phyloP scores from a whole-genome alignment of 2,888 invertebrate genomes.

The Eristalis pertinax region DNA sequence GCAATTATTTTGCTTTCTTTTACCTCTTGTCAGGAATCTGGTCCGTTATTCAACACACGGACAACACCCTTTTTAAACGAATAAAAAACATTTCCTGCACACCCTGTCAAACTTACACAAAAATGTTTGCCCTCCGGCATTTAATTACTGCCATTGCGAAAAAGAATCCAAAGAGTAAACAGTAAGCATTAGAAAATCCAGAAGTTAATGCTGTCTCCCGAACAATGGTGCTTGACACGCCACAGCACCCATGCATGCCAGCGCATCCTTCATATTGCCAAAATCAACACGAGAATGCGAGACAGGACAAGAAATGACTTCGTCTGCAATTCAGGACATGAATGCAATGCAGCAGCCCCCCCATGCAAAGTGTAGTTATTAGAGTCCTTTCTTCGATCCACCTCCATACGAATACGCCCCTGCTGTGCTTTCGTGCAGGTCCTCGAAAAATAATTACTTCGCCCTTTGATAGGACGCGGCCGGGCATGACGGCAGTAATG shows the following conservation, averaged over 20 bases:
- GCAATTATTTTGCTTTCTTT: no score
- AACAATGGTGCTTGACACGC: conserved; percentile 35
- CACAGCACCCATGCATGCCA: conserved; percentile 21
- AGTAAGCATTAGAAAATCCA: conserved; percentile 4
- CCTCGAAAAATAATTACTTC: conserved; percentile 66
- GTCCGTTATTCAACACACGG: no score
- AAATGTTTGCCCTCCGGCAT: conserved; percentile 18
- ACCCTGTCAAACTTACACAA: background rate
- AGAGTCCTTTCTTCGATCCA: conserved; percentile 30
- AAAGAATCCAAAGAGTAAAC: background rate
- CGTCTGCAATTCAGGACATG: conserved; percentile 47
- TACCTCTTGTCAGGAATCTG: no score
- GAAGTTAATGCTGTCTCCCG: conserved; percentile 37
- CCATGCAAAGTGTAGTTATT: conserved; percentile 34
- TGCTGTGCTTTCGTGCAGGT: conserved; percentile 23
- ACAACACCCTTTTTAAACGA: no score
- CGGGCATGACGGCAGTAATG: conserved; percentile 59
- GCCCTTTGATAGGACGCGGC: conserved; percentile 54
- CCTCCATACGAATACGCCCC: conserved; percentile 10
- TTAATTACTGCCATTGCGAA: conserved; percentile 40
- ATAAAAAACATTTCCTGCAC: background rate
- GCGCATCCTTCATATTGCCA: background rate
- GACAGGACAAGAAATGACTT: conserved; percentile 5
- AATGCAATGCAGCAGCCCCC: conserved; percentile 10
- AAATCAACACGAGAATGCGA: conserved; percentile 14